These are phyloP conservation scores for Therioaphis trifolii DNA, from an alignment of 2,888 invertebrate genomes.

Conservation along the genomic window DNA sequence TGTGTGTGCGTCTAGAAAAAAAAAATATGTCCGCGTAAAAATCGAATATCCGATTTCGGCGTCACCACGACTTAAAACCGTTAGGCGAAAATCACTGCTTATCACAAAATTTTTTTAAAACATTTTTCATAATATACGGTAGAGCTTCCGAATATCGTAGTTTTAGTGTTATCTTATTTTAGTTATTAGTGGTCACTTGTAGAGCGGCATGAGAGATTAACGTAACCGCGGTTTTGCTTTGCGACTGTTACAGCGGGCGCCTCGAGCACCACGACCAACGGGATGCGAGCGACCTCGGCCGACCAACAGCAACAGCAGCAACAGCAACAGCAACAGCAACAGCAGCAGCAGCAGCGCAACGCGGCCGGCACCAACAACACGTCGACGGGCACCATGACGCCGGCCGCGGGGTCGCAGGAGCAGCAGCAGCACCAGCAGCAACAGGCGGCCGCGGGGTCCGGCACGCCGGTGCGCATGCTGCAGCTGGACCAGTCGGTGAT, in stretches of 20 bases:
- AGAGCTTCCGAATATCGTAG: not conserved
- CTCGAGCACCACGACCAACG: slow-evolving; percentile 38
- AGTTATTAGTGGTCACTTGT: no score
- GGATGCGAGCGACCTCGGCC: not conserved
- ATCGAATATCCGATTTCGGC: no score
- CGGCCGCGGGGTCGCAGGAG: slow-evolving; percentile 35
- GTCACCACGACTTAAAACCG: no score
- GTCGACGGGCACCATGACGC: slow-evolving; percentile 39
- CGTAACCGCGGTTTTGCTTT: no score
- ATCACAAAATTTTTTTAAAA: no score
- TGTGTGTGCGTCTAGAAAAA: no score
- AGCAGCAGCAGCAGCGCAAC: not conserved
- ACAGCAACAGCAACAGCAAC: not conserved
- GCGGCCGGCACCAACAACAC: slow-evolving; percentile 17
- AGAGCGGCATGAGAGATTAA: no score
- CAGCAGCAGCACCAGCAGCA: slow-evolving; percentile 25
- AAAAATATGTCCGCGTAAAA: no score
- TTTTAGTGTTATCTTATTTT: no score
- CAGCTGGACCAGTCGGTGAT: slow-evolving; percentile 53
- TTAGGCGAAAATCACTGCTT: no score
- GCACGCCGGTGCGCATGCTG: slow-evolving; percentile 58
- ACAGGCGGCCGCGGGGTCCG: not conserved
- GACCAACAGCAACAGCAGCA: slow-evolving; percentile 16
- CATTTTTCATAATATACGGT: no score
- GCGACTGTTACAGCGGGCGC: slow-evolving; percentile 12